Conservation (phyloP, 2,113 vertebrate species). For the Cyanoliseus patagonus region DNA sequence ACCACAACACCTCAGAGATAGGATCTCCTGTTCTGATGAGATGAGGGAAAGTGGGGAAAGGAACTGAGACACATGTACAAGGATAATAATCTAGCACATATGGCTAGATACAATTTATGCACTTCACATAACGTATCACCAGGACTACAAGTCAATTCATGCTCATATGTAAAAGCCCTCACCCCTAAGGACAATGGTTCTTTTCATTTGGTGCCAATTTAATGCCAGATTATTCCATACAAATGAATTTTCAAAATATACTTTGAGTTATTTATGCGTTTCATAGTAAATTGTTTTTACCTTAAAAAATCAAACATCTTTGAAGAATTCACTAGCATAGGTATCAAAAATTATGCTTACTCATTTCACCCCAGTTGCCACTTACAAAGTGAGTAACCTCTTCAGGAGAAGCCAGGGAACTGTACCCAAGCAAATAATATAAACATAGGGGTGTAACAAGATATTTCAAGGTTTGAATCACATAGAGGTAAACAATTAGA, state of each 20-base stretch:
- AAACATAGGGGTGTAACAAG: neutral
- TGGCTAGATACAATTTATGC: fast-evolving
- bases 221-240: neutral
- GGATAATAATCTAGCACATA: neutral
- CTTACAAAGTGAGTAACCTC: neutral
- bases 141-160: neutral
- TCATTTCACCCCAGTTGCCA: neutral
- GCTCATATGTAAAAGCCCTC: neutral
- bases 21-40: neutral
- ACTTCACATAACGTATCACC: neutral
- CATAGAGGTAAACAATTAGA: neutral
- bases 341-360: neutral
- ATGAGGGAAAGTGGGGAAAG: neutral
- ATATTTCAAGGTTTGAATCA: neutral
- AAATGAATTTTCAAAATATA: neutral
- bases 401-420: neutral
- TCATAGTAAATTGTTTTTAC: neutral
- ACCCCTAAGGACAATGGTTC: neutral
- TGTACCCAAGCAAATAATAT: neutral
- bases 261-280: neutral
- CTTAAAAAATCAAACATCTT: neutral
- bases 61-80: neutral
- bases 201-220: neutral
- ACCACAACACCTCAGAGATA: neutral
- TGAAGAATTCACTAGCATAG: neutral